Base-by-base conservation (phyloP, 2,797 vertebrate genomes). In the Tinamus major region DNA sequence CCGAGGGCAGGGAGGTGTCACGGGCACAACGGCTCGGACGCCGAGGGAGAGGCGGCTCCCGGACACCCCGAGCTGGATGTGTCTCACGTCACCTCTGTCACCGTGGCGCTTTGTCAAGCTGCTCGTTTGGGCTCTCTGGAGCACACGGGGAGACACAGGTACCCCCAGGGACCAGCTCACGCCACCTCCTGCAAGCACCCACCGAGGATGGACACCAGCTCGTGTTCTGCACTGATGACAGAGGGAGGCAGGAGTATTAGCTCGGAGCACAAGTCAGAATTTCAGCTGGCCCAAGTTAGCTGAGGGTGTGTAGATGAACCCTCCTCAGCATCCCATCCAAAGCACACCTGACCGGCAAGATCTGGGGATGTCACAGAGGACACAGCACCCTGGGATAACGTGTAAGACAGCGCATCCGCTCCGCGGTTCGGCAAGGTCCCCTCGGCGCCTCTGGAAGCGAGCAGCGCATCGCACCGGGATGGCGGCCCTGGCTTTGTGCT, bases 401-500 rank as follows among this genome's bases (percentile, higher is more conserved):
- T 0, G 4, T 85, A 62, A 89, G 72, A 81, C 83, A 3, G 46
- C 39, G 6, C 55, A 92, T 33, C 59, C 78, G 63, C 56, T 89
- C 56, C 12, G 23, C 11, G 48, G 6, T 13, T 24, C 3, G 92
- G 94, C 16, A 79, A 76, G 90, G 87, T 35, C 86, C 74, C 78
- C 75, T 51, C 68, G 53, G 75, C 80, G n/a, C 75, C 77, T 56
- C 2, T 1, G 70, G 29, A 62, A 79, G 81, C 84, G 62, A 6
- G 1, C 69, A 3, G 7, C 63, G 85, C 62, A 18, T 89, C 91
- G 89, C 89, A 8, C 69, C 82, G 20, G 87, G 68, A 9, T 64
- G 67, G 56, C 94, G 72, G 82, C 87, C 87, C 79, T 61, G 91
- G 83, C 93, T 94, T 96, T 92, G 88, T 96, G 79, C 0, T 84